Evolutionary conservation across 1,140 invertebrate species (phyloP), one percentile per base, ranked within the genome.

Genomic region (Drosophila sproati): DNA sequence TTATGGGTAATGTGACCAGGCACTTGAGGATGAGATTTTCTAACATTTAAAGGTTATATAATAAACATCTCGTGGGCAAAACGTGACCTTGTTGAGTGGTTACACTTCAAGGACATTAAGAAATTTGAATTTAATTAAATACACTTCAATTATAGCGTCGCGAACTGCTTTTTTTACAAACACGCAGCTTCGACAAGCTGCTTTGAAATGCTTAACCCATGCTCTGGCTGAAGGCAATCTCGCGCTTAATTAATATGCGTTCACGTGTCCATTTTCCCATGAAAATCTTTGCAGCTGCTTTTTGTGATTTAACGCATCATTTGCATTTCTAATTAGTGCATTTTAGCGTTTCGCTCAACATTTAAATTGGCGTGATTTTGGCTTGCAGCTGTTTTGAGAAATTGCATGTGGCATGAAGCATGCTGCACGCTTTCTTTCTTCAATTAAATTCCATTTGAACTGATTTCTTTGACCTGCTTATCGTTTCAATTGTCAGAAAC

Each of bases 271-370:
- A 39, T 12, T 28, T 8, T 2, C 2, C 8, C 8, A 2, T 8
- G 6, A 2, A 43, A 28, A 20, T 45, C 37, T 31, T 43, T 41
- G 39, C 56, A 68, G 72, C 50, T 74, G 62, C 55, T 41, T 43
- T 34, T 62, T 69, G 29, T 48, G 57, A 43, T 57, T 75, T 75
- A 51, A 55, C 61, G 73, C 68, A 54, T 72, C 73, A 76, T 76
- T 76, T 76, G 73, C 73, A 76, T 76, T 76, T 76, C 69, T 76
- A 76, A 76, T 76, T 76, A 76, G 69, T 76, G 61, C 73, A 61
- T 5, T 28, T 28, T 28, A 12, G 20, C 5, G 20, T 35, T 64
- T 63, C 43, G 51, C 28, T 60, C 70, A 68, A 60, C 70, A 73
- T 70, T n/a, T n/a, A 8, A 7, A 0, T 5, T 47, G 39, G 7